phyloP scores from a whole-genome alignment of 2,797 vertebrate species.

The Leptoclinus maculatus region DNA sequence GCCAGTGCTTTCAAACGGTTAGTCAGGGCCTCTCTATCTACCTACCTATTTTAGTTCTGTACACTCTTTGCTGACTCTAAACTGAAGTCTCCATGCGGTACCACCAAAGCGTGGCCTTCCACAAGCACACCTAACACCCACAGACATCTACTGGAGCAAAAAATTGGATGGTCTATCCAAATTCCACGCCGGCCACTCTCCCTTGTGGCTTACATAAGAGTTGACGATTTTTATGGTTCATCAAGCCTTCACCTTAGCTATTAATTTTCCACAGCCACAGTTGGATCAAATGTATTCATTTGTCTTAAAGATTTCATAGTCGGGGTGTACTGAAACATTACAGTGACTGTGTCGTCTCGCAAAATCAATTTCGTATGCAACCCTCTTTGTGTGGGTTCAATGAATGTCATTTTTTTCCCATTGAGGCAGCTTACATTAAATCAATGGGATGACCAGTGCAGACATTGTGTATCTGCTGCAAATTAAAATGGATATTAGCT shows the following conservation, averaged over 20 bases:
- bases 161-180: slow-evolving; percentile 65
- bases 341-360: slow-evolving; percentile 28
- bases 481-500: slow-evolving; percentile 73
- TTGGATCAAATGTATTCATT: slow-evolving; percentile 58
- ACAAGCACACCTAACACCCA: slow-evolving; percentile 40
- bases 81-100: slow-evolving; percentile 31
- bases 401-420: slow-evolving; percentile 57
- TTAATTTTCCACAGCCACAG: slow-evolving; percentile 27
- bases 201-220: slow-evolving; percentile 40
- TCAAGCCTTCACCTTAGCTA: slow-evolving; percentile 38
- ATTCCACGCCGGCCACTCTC: slow-evolving; percentile 52
- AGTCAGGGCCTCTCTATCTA: slow-evolving; percentile 42
- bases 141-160: slow-evolving; percentile 60
- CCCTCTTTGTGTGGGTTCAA: slow-evolving; percentile 38
- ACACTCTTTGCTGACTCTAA: slow-evolving; percentile 23
- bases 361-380: slow-evolving; percentile 66
- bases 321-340: slow-evolving; percentile 21
- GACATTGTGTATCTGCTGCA: slow-evolving; percentile 58
- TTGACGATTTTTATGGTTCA: slow-evolving; percentile 59
- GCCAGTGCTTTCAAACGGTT: background rate
- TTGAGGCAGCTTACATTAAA: slow-evolving; percentile 59
- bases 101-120: slow-evolving; percentile 20
- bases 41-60: background rate
- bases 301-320: slow-evolving; percentile 40
- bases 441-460: slow-evolving; percentile 68